Evolutionary conservation across 2,113 vertebrate genomes (phyloP).

Genomic region (Otocyon megalotis): DNA sequence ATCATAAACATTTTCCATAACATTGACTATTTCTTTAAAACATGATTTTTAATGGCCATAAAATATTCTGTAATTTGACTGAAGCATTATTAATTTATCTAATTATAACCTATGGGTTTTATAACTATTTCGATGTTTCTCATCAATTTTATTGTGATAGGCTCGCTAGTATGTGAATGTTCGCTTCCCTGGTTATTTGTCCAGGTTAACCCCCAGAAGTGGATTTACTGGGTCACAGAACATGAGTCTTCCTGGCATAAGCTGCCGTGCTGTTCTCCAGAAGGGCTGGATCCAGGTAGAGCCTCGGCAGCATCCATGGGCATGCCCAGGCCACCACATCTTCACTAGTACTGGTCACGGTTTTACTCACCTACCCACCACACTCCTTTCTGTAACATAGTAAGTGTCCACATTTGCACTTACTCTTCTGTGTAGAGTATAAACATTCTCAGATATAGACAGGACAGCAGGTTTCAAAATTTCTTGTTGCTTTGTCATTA

Average conservation of each 20-base stretch:
- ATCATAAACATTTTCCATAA: not conserved
- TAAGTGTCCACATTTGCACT: not conserved
- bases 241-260: not conserved
- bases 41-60: not conserved
- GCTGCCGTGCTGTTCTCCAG: not conserved
- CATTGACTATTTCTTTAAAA: slow-evolving; percentile 4
- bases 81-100: not conserved
- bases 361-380: not conserved
- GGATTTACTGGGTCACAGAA: not conserved
- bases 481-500: not conserved
- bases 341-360: not conserved
- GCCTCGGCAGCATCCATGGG: not conserved
- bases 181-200: not conserved
- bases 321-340: not conserved
- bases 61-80: not conserved
- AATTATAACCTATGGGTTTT: not conserved
- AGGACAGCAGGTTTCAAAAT: not conserved
- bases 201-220: not conserved
- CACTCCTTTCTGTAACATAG: not conserved
- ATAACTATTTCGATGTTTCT: not conserved
- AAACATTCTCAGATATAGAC: not conserved
- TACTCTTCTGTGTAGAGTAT: not conserved
- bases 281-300: not conserved
- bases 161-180: not conserved
- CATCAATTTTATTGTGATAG: not conserved